Evolutionary conservation across 2,888 invertebrate genomes (phyloP).

Genomic region (Pterobdella sp.): DNA sequence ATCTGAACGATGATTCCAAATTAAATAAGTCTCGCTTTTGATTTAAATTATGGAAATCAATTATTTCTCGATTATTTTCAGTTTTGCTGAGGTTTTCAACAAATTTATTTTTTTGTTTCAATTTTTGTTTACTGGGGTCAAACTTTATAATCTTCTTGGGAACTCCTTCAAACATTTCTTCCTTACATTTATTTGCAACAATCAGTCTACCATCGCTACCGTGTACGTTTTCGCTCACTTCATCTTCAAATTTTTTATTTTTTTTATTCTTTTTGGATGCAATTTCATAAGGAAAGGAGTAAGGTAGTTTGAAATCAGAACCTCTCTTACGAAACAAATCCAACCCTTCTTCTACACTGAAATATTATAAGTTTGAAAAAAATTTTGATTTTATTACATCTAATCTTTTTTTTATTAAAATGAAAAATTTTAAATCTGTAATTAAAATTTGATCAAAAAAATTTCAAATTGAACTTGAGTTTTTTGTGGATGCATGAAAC

Average conservation of each 20-base stretch:
- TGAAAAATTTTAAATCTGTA: neutral
- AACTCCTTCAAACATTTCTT: constrained; percentile 40
- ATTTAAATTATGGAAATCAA: no score
- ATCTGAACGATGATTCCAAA: no score
- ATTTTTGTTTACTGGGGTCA: no score
- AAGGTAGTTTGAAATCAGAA: constrained; percentile 97
- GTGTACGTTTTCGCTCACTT: constrained; percentile 70
- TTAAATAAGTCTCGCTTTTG: no score
- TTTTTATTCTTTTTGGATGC: neutral
- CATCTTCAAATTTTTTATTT: constrained; percentile 34
- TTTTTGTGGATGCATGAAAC: constrained; percentile 97
- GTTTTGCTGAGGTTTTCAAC: no score
- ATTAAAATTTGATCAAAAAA: neutral
- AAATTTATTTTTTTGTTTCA: no score
- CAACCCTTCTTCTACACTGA: constrained; percentile 93
- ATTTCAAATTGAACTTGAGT: constrained; percentile 71
- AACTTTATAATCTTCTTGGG: no score
- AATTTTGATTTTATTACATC: neutral
- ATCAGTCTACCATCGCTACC: constrained; percentile 77
- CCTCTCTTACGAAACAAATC: constrained; percentile 92
- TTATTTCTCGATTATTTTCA: no score
- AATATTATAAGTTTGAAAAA: constrained; percentile 29
- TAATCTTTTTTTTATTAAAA: neutral
- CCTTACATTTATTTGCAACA: constrained; percentile 71
- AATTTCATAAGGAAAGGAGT: constrained; percentile 61